Conservation (phyloP, 2,888 invertebrate genomes). For the Glomeris marginata region DNA sequence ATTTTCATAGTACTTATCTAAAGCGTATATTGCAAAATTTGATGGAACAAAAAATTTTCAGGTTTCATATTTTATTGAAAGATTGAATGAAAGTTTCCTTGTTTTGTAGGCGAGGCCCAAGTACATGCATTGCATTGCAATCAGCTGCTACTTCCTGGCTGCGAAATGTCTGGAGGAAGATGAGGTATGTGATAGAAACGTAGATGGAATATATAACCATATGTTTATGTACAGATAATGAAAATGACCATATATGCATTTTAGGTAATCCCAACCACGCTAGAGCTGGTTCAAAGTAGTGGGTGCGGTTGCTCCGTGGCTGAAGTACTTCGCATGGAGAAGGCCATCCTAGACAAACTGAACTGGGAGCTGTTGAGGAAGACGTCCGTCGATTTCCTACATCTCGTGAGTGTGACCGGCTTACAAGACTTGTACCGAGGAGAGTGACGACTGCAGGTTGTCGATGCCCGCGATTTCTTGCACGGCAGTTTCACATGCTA, state of each 20-base stretch:
- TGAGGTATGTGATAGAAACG: constrained; percentile 22
- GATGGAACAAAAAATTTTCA: neutral
- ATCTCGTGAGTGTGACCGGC: constrained; percentile 26
- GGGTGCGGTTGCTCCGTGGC: constrained; percentile 67
- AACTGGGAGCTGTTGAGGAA: constrained; percentile 22
- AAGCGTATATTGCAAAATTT: no score
- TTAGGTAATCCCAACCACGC: constrained; percentile 29
- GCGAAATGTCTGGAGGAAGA: constrained; percentile 38
- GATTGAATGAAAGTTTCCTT: neutral
- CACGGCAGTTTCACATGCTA: constrained; percentile 10
- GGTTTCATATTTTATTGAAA: neutral
- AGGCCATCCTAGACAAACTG: constrained; percentile 61
- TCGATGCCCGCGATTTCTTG: neutral
- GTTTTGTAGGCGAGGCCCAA: constrained; percentile 36
- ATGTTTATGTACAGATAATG: no score
- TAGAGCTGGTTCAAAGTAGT: constrained; percentile 28
- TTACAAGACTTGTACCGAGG: constrained; percentile 18
- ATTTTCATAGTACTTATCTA: neutral
- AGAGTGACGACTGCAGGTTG: neutral
- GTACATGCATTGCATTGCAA: constrained; percentile 74
- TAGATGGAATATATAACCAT: no score
- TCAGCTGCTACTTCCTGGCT: constrained; percentile 72
- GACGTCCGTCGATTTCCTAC: constrained; percentile 28
- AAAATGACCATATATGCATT: neutral
- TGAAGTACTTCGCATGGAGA: constrained; percentile 73